Conservation (phyloP, 2,888 invertebrate genomes). For the Drosophila kambysellisi region DNA sequence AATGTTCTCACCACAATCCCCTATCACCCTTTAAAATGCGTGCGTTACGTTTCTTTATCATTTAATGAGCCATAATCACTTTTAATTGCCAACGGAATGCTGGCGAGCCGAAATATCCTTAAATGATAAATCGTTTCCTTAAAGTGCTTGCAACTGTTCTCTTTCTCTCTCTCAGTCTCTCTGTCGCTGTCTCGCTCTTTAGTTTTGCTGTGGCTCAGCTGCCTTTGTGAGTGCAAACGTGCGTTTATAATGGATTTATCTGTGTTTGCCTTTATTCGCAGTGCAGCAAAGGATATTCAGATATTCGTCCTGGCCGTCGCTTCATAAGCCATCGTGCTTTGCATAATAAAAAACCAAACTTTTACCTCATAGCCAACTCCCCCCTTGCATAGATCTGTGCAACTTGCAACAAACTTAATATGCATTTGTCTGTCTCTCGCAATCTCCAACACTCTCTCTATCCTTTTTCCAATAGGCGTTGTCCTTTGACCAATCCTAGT, state of each 20-base stretch:
- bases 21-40: constrained; percentile 38
- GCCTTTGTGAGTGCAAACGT: constrained; percentile 66
- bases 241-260: constrained; percentile 75
- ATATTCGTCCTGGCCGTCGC: too few species aligned
- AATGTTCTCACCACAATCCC: constrained; percentile 11
- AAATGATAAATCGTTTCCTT: constrained; percentile 36
- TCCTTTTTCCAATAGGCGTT: constrained; percentile 27
- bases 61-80: constrained; percentile 70
- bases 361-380: constrained; percentile 25
- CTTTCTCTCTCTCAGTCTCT: not conserved
- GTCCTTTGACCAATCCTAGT: constrained; percentile 10
- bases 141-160: constrained; percentile 36
- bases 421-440: constrained; percentile 28
- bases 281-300: constrained; percentile 20
- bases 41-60: constrained; percentile 64
- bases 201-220: constrained; percentile 10
- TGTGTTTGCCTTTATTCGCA: constrained; percentile 56
- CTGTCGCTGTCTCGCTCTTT: constrained; percentile 2
- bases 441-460: not conserved
- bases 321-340: constrained; percentile 59
- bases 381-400: constrained; percentile 19
- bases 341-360: constrained; percentile 56
- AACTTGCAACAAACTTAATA: constrained; percentile 56
- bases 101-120: constrained; percentile 12
- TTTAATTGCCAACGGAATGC: constrained; percentile 59